Evolutionary conservation across 2,797 vertebrate genomes (phyloP).

Genomic region (Tangara arthus): DNA sequence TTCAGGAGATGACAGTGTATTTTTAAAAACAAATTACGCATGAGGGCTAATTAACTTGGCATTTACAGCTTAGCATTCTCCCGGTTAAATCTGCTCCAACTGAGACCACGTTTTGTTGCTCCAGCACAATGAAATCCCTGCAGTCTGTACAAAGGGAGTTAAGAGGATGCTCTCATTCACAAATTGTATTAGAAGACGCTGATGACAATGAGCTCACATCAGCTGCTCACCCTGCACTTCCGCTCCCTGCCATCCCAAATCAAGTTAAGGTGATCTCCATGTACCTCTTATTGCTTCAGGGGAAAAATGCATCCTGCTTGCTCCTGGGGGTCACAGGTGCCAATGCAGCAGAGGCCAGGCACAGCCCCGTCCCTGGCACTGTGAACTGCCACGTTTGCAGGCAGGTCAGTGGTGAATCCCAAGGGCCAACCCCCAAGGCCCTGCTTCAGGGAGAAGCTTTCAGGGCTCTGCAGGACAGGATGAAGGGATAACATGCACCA

Average conservation of each 20-base stretch:
- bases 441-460: neutral
- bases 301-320: neutral
- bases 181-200: neutral
- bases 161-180: neutral
- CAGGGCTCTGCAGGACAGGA: neutral
- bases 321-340: neutral
- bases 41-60: conserved; percentile 57
- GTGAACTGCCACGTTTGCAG: accelerated
- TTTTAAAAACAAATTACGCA: conserved; percentile 23
- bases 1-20: neutral
- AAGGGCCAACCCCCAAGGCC: neutral
- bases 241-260: neutral
- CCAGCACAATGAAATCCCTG: neutral
- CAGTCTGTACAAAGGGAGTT: neutral
- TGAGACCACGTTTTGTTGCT: neutral
- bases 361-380: neutral
- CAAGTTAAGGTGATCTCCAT: neutral
- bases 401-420: neutral
- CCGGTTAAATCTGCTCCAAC: neutral
- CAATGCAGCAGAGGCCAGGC: neutral
- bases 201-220: neutral
- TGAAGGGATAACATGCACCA: neutral
- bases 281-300: neutral
- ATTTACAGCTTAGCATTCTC: conserved; percentile 45
- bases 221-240: neutral